These are phyloP conservation scores for Yponomeuta evonymella DNA, from an alignment of 2,888 invertebrate genomes.

Conservation along the genomic window DNA sequence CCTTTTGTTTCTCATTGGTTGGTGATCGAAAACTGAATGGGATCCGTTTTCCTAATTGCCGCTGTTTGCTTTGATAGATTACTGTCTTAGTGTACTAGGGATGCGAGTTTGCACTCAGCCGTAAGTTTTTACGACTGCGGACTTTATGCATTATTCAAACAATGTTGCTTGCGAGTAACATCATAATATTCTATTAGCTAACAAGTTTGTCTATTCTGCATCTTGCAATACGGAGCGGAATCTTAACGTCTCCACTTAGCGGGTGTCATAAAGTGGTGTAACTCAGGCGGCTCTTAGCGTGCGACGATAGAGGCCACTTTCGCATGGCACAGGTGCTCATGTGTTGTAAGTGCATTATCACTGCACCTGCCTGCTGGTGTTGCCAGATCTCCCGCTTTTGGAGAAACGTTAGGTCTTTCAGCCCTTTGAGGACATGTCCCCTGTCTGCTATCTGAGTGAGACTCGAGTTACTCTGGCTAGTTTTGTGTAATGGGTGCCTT, in stretches of 20 bases:
- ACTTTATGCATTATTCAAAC: constrained; percentile 1
- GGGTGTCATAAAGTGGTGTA: not conserved
- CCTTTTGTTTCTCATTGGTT: not conserved
- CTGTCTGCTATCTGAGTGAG: too few species aligned
- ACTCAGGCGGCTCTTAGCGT: not conserved
- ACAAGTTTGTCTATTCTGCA: not conserved
- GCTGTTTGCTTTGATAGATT: not conserved
- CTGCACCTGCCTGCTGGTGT: constrained; percentile 13
- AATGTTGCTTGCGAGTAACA: not conserved
- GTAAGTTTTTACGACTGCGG: not conserved
- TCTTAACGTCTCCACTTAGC: not conserved
- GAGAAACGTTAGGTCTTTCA: too few species aligned
- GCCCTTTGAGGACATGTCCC: too few species aligned
- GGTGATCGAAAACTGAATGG: not conserved
- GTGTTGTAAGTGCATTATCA: constrained; percentile 12
- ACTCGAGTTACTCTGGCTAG: too few species aligned
- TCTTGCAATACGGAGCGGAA: not conserved
- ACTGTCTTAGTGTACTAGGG: not conserved
- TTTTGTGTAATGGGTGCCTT: too few species aligned
- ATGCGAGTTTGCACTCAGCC: not conserved
- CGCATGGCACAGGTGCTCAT: not conserved
- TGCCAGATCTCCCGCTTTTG: too few species aligned
- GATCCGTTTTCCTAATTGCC: not conserved
- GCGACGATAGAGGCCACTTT: not conserved
- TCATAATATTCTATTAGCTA: not conserved